Evolutionary conservation across 2,797 vertebrate species (phyloP), one percentile per base, ranked within the genome.

Genomic region (Sebastes goodei): DNA sequence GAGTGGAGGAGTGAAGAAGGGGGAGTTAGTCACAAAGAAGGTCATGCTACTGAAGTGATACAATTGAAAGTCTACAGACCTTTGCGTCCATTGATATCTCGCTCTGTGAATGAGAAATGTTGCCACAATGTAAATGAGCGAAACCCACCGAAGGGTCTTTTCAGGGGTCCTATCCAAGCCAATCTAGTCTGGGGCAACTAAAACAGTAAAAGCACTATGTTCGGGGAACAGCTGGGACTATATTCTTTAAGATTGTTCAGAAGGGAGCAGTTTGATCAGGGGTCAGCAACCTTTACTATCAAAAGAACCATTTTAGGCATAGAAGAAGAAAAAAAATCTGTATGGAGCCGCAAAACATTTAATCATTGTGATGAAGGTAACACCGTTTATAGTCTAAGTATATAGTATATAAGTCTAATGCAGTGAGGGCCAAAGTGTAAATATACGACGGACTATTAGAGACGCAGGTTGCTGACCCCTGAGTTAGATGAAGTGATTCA

Each of bases 21-120:
- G 84, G 83, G 88, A 88, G 92, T 95, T 94, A 94, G 94, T 94
- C 75, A 81, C 90, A 81, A 90, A 87, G 86, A 88, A 92, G 93
- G 90, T 30, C 95, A 96, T 95, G 95, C 95, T 92, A 93, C 88
- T 87, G 20, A 87, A 79, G 89, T 92, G 86, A 94, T 93, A 94
- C 88, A 95, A 95, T 81, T 92, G 86, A 95, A 95, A 94, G 83
- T 92, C 92, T 94, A 97, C 96, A 96, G 89, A 96, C 96, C 96
- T 97, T 96, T 91, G 81, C 88, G 91, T 96, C 96, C 96, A 94
- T 89, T 91, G 89, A 93, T 91, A 86, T 95, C 96, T 90, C 93
- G 91, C 90, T 96, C 96, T 97, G 96, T 95, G 89, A 96, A 97
- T 91, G 95, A 97, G 91, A 96, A 95, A 96, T 95, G 83, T 95